Conservation (phyloP, 2,113 vertebrate genomes). For the Neomonachus schauinslandi region DNA sequence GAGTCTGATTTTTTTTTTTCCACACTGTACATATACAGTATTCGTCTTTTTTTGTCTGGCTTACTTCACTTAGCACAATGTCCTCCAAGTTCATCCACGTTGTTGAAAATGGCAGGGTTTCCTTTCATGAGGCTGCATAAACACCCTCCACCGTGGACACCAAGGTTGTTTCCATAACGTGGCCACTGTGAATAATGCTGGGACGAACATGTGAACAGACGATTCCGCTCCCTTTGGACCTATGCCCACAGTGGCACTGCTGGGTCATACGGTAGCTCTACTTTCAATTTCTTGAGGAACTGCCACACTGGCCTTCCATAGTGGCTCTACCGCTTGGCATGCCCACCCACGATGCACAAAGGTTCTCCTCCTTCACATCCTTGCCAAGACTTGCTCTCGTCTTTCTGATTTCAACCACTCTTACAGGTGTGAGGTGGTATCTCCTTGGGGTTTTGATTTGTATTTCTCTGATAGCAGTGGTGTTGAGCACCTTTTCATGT, state of each 20-base stretch:
- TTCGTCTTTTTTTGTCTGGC: neutral
- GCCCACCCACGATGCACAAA: neutral
- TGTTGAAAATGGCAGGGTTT: neutral
- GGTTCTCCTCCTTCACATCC: neutral
- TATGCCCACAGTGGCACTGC: neutral
- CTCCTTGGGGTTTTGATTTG: neutral
- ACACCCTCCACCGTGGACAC: neutral
- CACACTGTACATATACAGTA: neutral
- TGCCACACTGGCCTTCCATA: neutral
- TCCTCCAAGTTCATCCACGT: neutral
- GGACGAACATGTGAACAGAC: neutral
- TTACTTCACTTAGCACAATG: neutral
- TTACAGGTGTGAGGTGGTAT: neutral
- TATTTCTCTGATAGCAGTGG: neutral
- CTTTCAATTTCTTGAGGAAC: neutral
- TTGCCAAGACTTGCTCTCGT: neutral
- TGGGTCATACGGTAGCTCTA: neutral
- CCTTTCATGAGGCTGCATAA: neutral
- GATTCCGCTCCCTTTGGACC: neutral
- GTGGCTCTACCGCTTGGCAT: neutral
- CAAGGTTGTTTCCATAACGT: neutral
- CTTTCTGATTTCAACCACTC: neutral
- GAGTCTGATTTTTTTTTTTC: neutral
- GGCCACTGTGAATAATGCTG: neutral
- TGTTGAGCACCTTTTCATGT: neutral